phyloP scores from a whole-genome alignment of 2,888 invertebrate species.

The Rotaria socialis region DNA sequence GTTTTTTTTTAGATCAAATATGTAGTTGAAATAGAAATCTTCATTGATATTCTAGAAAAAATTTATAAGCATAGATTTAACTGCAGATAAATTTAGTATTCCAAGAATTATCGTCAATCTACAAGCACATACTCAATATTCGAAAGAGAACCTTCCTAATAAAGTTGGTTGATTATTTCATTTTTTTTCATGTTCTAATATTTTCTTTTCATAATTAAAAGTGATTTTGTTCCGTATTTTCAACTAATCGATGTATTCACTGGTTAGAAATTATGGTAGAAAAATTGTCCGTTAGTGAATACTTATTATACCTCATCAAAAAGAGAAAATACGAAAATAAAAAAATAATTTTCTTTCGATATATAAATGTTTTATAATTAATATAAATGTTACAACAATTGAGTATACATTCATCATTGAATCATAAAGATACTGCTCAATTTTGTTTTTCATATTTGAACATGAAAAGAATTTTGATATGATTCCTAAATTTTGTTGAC shows the following conservation, averaged over 20 bases:
- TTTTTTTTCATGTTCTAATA: not conserved
- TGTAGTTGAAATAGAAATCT: not conserved
- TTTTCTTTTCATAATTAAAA: not conserved
- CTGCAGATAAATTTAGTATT: slow-evolving; percentile 55
- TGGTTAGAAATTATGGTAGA: slow-evolving; percentile 77
- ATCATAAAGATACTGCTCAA: slow-evolving; percentile 83
- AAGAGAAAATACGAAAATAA: slow-evolving; percentile 76
- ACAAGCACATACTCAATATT: slow-evolving; percentile 71
- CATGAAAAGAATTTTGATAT: slow-evolving; percentile 88
- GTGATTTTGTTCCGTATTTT: slow-evolving; percentile 45
- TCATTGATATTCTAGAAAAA: too few relatives aligned
- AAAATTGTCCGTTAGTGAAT: slow-evolving; percentile 89
- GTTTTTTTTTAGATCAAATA: not conserved
- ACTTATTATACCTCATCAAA: slow-evolving; percentile 85
- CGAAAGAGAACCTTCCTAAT: slow-evolving; percentile 66
- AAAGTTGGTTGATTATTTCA: slow-evolving; percentile 55
- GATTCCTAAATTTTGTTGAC: slow-evolving; percentile 85
- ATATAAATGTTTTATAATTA: not conserved
- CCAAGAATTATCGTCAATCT: slow-evolving; percentile 78
- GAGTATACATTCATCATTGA: slow-evolving; percentile 80
- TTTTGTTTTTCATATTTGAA: slow-evolving; percentile 87
- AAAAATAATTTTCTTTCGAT: slow-evolving; percentile 58
- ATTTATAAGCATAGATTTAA: not conserved
- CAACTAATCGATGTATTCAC: slow-evolving; percentile 72
- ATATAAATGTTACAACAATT: slow-evolving; percentile 72